Base-by-base conservation (phyloP, 2,888 invertebrate species). In the Eupithecia exiguata region DNA sequence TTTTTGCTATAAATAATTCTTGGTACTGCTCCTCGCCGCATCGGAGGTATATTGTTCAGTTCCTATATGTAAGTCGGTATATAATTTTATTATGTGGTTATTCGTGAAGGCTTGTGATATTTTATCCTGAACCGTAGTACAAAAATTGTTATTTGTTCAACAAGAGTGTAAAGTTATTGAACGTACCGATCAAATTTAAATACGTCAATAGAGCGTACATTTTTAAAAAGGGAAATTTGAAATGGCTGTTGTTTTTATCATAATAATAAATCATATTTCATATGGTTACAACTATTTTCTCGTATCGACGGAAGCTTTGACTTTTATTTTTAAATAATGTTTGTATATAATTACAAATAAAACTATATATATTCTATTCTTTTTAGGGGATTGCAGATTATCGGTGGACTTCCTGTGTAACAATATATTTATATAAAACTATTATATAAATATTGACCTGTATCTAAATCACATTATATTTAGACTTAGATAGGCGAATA, bases 1-100 rank as follows among this genome's bases (percentile, higher is more conserved):
- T 85, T 86, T 86, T 86, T 84, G 83, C 84, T 85, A 87, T 88
- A 87, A 84, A 86, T 85, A 84, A 84, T 89, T 89, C 89, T 85
- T 77, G 82, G 89, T 87, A 89, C 79, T 80, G 81, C 67, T 72
- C 62, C 36, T 49, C 46, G 65, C 62, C 82, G 79, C 81, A 80
- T 81, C 81, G 80, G 83, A 83, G 84, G 83, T 81, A 82, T 84
- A 76, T 82, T 79, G 77, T 77, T 74, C 79, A 82, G 78, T 81
- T 80, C 76, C 75, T 82, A 83, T 83, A 35, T 62, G 35, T 21
- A 18, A 35, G 7, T 7, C 58, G 58, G 25, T 25, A 58, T 12
- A 58, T 58, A 58, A 58, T 12, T 25, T 4, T 25, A 25, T 58
- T 25, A 58, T 58, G 25, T 58, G 25, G n/a, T 58, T 53, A 53